Percentiles rank a stretch among this genome's conserved stretches.
phyloP scores from a whole-genome alignment of 2,113 vertebrate species.

The Cyprinodon variegatus region DNA sequence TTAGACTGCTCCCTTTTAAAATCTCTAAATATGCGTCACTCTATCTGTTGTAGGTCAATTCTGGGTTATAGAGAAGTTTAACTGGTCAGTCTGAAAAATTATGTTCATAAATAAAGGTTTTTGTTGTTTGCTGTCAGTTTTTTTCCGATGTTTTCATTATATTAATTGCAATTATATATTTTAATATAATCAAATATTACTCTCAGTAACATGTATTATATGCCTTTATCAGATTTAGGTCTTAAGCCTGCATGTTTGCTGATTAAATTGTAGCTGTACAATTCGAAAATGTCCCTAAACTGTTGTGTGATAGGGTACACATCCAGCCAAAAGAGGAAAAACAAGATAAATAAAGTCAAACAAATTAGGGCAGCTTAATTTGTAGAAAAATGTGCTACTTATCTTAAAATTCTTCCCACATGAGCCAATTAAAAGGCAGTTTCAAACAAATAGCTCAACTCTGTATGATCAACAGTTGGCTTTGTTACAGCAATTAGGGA shows the following conservation, averaged over 20 bases:
- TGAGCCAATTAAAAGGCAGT: conserved; percentile 9
- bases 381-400: background rate
- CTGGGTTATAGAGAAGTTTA: background rate
- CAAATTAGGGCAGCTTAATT: background rate
- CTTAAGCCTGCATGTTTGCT: background rate
- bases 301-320: background rate
- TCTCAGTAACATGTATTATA: background rate
- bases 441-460: conserved; percentile 3
- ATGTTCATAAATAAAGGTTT: background rate
- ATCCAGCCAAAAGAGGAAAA: background rate
- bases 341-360: background rate
- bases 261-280: background rate
- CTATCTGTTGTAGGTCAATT: background rate
- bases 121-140: background rate
- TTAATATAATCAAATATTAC: background rate
- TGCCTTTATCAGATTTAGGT: background rate
- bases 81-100: background rate
- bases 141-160: background rate
- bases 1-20: conserved; percentile 47
- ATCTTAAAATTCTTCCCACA: background rate
- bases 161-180: background rate
- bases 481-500: conserved; percentile 25
- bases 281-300: background rate
- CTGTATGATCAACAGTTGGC: conserved; percentile 4
- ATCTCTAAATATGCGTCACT: conserved; percentile 4